Evolutionary conservation across 2,888 invertebrate genomes (phyloP), one percentile per base, ranked within the genome.

Genomic region (Emmelina monodactyla): DNA sequence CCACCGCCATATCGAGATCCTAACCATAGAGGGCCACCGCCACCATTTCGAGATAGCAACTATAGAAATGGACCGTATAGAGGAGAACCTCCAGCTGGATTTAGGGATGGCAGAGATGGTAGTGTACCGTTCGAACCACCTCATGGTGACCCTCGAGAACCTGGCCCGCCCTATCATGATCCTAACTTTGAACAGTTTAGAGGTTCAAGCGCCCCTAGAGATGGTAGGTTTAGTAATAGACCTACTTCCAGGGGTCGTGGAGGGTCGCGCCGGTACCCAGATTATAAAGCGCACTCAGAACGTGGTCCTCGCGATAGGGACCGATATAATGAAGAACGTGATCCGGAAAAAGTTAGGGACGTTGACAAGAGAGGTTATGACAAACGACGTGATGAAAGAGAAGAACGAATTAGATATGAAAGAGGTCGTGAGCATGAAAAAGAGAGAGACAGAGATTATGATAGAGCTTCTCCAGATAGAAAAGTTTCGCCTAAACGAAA

Each of bases 401-500:
- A 46, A 46, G 70, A 53, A 59, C 55, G 68, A 7, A 22, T 45
- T 14, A 59, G 66, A 35, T 58, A 58, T 43, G 67, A 68, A n/a
- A 54, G 58, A 59, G 53, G 56, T 40, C 57, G 64, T 37, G 76
- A 76, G 35, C 62, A 61, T 45, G 75, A 75, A 38, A 80, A 70
- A 48, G 78, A 60, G 35, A 59, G 59, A 49, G 58, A 79, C 46
- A 66, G 71, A 48, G 69, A 72, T 28, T 64, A 67, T 49, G 80
- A 81, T 16, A 66, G 63, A 42, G 44, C 47, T n/a, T 61, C 72
- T 6, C 75, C 78, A 2, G 78, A 78, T 32, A 75, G 65, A 45
- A 78, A 73, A 55, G 25, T 41, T 1, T 73, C 76, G 22, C 75
- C 76, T n/a, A 76, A 76, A 51, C 63, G 69, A 22, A 61, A 68